Evolutionary conservation across 2,113 vertebrate species (phyloP).

Genomic region (Halichoeres trimaculatus): DNA sequence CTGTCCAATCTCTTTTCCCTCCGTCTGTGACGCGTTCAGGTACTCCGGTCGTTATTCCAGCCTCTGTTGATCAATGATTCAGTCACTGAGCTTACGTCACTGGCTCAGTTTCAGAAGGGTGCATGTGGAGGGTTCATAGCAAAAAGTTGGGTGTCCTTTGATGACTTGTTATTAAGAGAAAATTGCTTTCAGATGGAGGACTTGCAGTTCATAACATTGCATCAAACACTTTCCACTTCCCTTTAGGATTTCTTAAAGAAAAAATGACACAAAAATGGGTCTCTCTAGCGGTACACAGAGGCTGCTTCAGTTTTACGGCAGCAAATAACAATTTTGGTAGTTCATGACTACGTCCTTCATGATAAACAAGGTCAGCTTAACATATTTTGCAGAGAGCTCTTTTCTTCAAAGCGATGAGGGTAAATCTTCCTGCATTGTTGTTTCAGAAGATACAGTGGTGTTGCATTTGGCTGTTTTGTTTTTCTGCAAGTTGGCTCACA

Average conservation of each 20-base stretch:
- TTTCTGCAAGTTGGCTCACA: no score
- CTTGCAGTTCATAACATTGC: constrained; percentile 56
- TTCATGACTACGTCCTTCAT: no score
- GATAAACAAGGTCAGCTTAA: no score
- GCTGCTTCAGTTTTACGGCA: constrained; percentile 12
- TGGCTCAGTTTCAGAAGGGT: constrained; percentile 33
- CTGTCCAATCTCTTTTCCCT: constrained; percentile 42
- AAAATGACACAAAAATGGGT: constrained; percentile 34
- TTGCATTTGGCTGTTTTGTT: no score
- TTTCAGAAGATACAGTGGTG: no score
- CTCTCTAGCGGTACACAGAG: constrained; percentile 40
- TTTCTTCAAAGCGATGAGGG: no score
- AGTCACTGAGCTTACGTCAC: constrained; percentile 37
- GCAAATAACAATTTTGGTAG: no score
- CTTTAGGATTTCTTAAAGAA: constrained; percentile 7
- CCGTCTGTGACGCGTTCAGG: constrained; percentile 31
- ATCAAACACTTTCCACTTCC: constrained; percentile 22
- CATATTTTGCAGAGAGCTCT: no score
- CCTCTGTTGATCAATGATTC: constrained; percentile 29
- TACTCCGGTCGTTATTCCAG: constrained; percentile 18
- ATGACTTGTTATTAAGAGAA: constrained; percentile 65
- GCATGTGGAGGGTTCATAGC: constrained; percentile 45
- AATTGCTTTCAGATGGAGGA: constrained; percentile 69
- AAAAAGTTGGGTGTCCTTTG: constrained; percentile 52
- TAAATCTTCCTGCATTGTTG: no score